Evolutionary conservation across 35 echinoderm and acorn worm species (phyloP), one percentile per base, ranked within the genome.

Genomic region (Ophiothrix spiculata): DNA sequence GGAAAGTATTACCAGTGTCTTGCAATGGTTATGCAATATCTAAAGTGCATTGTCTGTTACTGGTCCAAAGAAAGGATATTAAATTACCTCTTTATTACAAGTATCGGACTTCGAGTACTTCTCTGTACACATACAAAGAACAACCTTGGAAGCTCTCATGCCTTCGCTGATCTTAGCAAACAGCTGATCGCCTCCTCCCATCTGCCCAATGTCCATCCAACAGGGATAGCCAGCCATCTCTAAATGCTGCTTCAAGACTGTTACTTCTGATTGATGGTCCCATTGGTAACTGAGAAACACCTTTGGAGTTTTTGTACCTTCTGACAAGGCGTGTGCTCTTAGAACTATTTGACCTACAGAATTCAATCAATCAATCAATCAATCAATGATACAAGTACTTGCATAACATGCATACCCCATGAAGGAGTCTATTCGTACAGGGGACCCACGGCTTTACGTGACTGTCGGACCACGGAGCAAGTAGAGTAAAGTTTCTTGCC

Each of bases 171-270:
- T 98, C 77, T 91, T 91, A 21, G 91, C 84, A 79, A 94, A 93
- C 0, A 98, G 84, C 19, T 93, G 80, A 56, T 98, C 95, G 36
- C 95, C 95, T 39, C 95, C 95, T 74, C 95, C 95, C 95, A 98
- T 98, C 85, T 98, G 95, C 73, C 95, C 95, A 78, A 98, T 98
- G 74, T 98, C 91, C 91, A 98, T 90, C 95, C 95, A 98, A 77
- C 95, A 98, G 36, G 64, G 60, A 39, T 88, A 98, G 0, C 95
- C 95, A 23, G 95, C 95, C 85, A 91, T 98, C 79, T 93, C 95
- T 13, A 98, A 85, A 28, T 98, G 95, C 37, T 93, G 85, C 39
- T 82, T 91, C 38, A 98, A 76, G 25, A 77, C 87, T 56, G 93
- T 97, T 4, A 97, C 94, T 74, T 95, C 93, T 12, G 84, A 74